Base-by-base conservation (phyloP, 2,797 vertebrate genomes). In the Eurystomus glaucurus region DNA sequence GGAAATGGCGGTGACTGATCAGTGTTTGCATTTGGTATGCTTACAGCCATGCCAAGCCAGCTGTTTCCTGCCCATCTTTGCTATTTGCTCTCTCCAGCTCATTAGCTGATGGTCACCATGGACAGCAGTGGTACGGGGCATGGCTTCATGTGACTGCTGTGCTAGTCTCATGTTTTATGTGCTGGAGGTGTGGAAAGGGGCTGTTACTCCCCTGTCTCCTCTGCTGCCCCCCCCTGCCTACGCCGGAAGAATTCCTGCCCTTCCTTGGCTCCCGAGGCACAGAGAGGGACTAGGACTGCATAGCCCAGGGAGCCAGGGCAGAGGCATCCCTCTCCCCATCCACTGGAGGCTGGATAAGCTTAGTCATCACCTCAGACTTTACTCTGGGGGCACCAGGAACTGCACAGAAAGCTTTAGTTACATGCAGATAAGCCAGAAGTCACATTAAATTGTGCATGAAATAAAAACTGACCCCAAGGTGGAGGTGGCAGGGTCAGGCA, bases 391-490 rank as follows among this genome's bases (percentile, higher is more conserved):
- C 9, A 33, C 37, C 25, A 57, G 52, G 43, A 86, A 51, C 31
- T 51, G 28, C 16, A 86, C 86, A 87, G 68, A 16, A 89, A 92
- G 54, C 33, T 82, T 92, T 23, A 57, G 45, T 72, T 72, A 84
- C 54, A 90, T 82, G 41, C 65, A 86, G 57, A 84, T 76, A 83
- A 91, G 31, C 46, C 58, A 74, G 39, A 96, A 93, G 65, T 76
- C 66, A 62, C 54, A 37, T 70, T 76, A 72, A 96, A 96, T 69
- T 48, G 69, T 45, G 62, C 86, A 52, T 76, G 58, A 96, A 88
- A 88, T 88, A 86, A 86, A 87, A 93, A 72, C 31, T 55, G 46
- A 60, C 51, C 69, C 54, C 1, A 5, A 62, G 54, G 15, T 68
- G 31, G 51, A 72, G 25, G 28, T 84, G 69, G 52, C 62, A 81